phyloP scores from a whole-genome alignment of 2,888 invertebrate species.

The Oegoconia quadripuncta region DNA sequence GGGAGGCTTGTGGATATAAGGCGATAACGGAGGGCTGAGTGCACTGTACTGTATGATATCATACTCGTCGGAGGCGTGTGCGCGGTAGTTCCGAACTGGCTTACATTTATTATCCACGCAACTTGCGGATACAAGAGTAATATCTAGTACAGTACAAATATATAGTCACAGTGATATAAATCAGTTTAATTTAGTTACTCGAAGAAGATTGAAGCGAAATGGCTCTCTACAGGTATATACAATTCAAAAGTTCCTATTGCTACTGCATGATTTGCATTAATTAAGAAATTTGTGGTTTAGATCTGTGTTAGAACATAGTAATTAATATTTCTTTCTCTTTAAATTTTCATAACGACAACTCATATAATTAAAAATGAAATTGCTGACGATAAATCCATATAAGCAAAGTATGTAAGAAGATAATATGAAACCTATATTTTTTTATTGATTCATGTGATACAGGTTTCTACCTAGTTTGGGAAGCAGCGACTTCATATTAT shows the following conservation, averaged over 20 bases:
- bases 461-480: too few species aligned
- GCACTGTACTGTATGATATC: slow-evolving; percentile 67
- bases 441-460: too few species aligned
- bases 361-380: too few species aligned
- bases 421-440: too few species aligned
- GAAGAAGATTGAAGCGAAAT: slow-evolving; percentile 48
- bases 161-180: slow-evolving; percentile 27
- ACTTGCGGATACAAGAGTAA: slow-evolving; percentile 41
- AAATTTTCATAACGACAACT: too few species aligned
- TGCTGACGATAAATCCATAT: too few species aligned
- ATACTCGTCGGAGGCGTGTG: slow-evolving; percentile 66
- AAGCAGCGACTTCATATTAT: too few species aligned
- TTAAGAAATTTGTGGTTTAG: too few species aligned
- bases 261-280: too few species aligned
- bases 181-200: slow-evolving; percentile 35
- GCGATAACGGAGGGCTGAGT: slow-evolving; percentile 56
- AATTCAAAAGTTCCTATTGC: background rate
- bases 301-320: too few species aligned
- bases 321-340: too few species aligned
- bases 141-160: slow-evolving; percentile 29
- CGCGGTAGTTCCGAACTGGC: slow-evolving; percentile 40
- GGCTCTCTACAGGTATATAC: slow-evolving; percentile 65
- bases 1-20: slow-evolving; percentile 64
- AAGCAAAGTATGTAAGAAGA: too few species aligned
- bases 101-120: slow-evolving; percentile 40